phyloP scores from a whole-genome alignment of 2,888 invertebrate genomes.

The Meteorus colon region DNA sequence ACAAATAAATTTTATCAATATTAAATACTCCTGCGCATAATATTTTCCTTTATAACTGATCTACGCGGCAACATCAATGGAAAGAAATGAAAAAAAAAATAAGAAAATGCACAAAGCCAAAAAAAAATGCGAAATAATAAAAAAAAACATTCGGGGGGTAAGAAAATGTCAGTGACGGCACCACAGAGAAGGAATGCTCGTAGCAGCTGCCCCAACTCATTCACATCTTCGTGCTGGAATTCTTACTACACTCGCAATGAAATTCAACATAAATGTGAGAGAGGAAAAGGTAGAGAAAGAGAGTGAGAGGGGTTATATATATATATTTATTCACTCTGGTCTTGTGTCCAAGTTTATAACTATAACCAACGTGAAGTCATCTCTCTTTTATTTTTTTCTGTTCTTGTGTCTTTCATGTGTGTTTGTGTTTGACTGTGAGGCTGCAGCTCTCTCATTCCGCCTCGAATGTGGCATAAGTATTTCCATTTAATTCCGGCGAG shows the following conservation, averaged over 20 bases:
- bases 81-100: not conserved
- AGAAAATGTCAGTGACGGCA: slow-evolving; percentile 63
- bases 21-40: not conserved
- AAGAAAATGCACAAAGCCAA: slow-evolving; percentile 33
- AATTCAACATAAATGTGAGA: slow-evolving; percentile 14
- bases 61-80: not conserved
- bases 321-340: not conserved
- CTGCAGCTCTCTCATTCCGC: not conserved
- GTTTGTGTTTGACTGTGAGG: too few relatives aligned
- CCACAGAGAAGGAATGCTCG: slow-evolving; percentile 62
- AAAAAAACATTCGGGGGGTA: slow-evolving; percentile 39
- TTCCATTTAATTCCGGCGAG: slow-evolving; percentile 31
- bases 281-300: not conserved
- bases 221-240: slow-evolving; percentile 68
- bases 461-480: slow-evolving; percentile 38
- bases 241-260: slow-evolving; percentile 26
- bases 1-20: not conserved
- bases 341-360: slow-evolving; percentile 35
- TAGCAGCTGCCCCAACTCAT: slow-evolving; percentile 71
- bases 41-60: not conserved
- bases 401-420: not conserved
- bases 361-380: slow-evolving; percentile 29
- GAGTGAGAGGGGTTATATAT: not conserved
- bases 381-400: not conserved
- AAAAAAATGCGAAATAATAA: slow-evolving; percentile 26